Evolutionary conservation across 1,140 invertebrate genomes (phyloP).

Genomic region (Eupristina koningsbergeri): DNA sequence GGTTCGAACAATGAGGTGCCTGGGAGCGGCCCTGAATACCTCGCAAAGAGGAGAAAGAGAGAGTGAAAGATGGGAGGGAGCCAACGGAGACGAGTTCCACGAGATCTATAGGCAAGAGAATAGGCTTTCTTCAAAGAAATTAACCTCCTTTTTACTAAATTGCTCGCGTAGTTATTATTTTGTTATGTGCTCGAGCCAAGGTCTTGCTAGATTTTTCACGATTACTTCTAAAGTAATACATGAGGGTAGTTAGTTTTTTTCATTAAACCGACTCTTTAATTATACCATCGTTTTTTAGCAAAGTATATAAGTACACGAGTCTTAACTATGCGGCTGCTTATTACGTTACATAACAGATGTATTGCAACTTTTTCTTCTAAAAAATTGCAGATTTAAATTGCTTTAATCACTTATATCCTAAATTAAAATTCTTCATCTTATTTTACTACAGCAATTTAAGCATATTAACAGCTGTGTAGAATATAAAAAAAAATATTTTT

Average conservation of each 20-base stretch:
- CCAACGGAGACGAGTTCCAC: neutral
- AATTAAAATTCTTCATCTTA: too few relatives aligned
- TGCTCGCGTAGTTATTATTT: conserved; percentile 4
- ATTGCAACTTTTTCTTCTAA: too few relatives aligned
- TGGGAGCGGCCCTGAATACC: conserved; percentile 5
- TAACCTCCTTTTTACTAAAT: conserved; percentile 37
- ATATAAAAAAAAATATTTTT: too few relatives aligned
- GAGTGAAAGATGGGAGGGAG: neutral
- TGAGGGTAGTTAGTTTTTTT: neutral
- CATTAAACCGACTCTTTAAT: neutral
- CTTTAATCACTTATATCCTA: too few relatives aligned
- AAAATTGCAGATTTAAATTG: too few relatives aligned
- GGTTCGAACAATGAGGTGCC: conserved; percentile 19
- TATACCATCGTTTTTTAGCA: neutral
- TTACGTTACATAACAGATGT: neutral
- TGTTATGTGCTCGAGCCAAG: neutral
- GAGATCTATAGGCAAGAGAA: conserved; percentile 23
- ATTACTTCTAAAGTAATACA: neutral
- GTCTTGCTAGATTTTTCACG: conserved; percentile 1
- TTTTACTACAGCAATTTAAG: too few relatives aligned
- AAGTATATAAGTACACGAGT: neutral
- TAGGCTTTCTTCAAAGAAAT: conserved; percentile 28
- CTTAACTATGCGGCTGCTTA: neutral
- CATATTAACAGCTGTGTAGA: too few relatives aligned
- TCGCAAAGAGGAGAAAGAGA: neutral